phyloP scores from a whole-genome alignment of 2,113 vertebrate genomes.

The Chiloscyllium plagiosum region DNA sequence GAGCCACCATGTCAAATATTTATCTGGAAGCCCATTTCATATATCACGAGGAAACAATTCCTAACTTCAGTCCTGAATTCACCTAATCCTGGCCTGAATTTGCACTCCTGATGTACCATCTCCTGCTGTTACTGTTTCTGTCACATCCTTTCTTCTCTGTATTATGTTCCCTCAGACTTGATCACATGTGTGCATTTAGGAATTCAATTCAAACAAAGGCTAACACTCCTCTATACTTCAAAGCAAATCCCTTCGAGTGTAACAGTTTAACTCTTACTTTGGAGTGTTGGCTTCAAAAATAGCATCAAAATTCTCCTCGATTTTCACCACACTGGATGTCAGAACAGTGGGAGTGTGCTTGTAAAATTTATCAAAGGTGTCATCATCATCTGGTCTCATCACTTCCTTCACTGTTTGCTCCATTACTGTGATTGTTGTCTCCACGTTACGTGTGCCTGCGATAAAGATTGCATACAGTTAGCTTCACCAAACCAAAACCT shows the following conservation, averaged over 20 bases:
- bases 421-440: conserved; percentile 58
- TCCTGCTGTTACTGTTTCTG: background rate
- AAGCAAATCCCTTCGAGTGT: background rate
- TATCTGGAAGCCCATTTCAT: too few species aligned
- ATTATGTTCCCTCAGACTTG: background rate
- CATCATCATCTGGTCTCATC: conserved; percentile 57
- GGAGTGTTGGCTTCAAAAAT: conserved; percentile 58
- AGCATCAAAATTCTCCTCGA: conserved; percentile 52
- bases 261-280: conserved; percentile 47
- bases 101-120: background rate
- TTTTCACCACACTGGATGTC: conserved; percentile 44
- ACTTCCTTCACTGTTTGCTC: conserved; percentile 45
- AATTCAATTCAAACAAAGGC: background rate
- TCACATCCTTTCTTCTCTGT: background rate
- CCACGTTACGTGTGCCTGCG: conserved; percentile 50
- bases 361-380: conserved; percentile 62
- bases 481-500: background rate
- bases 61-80: background rate
- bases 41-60: too few species aligned
- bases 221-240: background rate
- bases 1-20: too few species aligned
- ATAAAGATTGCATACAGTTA: background rate
- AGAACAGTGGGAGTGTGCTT: conserved; percentile 45
- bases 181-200: background rate
- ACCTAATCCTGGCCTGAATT: background rate